Evolutionary conservation across 1,140 invertebrate species (phyloP).

Genomic region (Drosophila subobscura): DNA sequence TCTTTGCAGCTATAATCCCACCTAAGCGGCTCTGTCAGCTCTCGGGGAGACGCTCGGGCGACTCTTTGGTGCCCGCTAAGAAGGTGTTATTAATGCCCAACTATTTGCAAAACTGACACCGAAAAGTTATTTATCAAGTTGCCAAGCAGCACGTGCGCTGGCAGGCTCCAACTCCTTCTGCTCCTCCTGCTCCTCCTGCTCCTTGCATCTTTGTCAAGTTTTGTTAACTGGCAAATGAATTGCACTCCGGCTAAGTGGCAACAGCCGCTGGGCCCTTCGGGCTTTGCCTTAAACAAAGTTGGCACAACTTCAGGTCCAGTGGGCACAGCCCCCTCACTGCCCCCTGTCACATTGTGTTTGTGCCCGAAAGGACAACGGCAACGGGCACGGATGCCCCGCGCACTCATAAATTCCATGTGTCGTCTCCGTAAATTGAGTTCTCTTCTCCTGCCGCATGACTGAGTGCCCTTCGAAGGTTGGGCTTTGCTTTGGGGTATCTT

Average conservation of each 20-base stretch:
- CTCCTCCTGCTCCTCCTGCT: not conserved
- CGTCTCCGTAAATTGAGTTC: slow-evolving; percentile 62
- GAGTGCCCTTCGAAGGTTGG: slow-evolving; percentile 10
- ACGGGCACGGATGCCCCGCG: not conserved
- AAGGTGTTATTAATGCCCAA: slow-evolving; percentile 71
- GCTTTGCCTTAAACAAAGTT: slow-evolving; percentile 58
- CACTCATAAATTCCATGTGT: slow-evolving; percentile 66
- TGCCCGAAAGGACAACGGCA: slow-evolving; percentile 14
- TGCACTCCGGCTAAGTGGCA: slow-evolving; percentile 60
- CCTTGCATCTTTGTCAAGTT: slow-evolving; percentile 28
- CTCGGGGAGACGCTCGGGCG: slow-evolving; percentile 3
- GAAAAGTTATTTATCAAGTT: slow-evolving; percentile 66
- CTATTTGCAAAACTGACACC: slow-evolving; percentile 71
- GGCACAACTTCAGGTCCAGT: slow-evolving; percentile 52
- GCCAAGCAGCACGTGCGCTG: slow-evolving; percentile 48
- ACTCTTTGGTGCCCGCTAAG: slow-evolving; percentile 37
- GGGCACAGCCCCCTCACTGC: not conserved
- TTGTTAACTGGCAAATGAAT: slow-evolving; percentile 69
- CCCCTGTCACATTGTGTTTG: slow-evolving; percentile 44
- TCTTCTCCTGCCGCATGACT: slow-evolving; percentile 51
- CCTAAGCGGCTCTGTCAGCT: slow-evolving; percentile 36
- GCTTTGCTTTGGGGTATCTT: too few species aligned
- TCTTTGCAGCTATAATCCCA: slow-evolving; percentile 33
- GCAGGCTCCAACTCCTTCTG: not conserved
- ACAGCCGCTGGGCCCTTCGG: slow-evolving; percentile 27